These are phyloP conservation scores for Poecilia gillii DNA, from an alignment of 2,797 vertebrate species.

Conservation along the genomic window DNA sequence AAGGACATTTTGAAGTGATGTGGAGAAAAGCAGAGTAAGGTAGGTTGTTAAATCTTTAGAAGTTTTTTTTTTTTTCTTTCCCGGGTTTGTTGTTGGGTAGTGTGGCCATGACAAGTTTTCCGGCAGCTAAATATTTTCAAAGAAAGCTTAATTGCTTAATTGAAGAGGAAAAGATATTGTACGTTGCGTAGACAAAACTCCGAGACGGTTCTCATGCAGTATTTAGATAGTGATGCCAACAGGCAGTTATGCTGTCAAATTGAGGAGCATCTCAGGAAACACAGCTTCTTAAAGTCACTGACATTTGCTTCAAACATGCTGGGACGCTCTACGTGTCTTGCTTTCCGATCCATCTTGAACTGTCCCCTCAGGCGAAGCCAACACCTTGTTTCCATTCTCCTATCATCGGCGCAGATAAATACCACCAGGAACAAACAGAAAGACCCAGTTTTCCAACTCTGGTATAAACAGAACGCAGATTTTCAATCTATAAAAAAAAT, in stretches of 20 bases:
- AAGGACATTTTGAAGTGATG: neutral
- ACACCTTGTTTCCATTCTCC: constrained; percentile 59
- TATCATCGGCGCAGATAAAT: constrained; percentile 57
- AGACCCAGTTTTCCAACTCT: neutral
- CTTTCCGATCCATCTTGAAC: constrained; percentile 41
- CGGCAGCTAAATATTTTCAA: neutral
- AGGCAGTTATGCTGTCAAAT: constrained; percentile 19
- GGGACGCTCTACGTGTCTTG: constrained; percentile 43
- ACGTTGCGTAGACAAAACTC: neutral
- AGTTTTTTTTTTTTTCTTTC: neutral
- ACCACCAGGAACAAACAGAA: constrained; percentile 30
- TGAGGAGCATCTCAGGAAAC: constrained; percentile 31
- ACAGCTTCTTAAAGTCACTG: constrained; percentile 44
- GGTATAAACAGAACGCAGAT: constrained; percentile 34
- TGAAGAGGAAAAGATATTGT: neutral
- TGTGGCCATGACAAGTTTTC: neutral
- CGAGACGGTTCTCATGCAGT: constrained; percentile 16
- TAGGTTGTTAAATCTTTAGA: neutral
- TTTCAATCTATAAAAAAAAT: constrained; percentile 61
- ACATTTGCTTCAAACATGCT: constrained; percentile 64
- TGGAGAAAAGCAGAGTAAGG: neutral
- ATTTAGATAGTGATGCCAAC: constrained; percentile 12
- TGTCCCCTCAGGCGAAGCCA: constrained; percentile 48
- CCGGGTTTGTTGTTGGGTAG: neutral
- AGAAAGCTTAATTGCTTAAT: neutral